Evolutionary conservation across 1,140 invertebrate genomes (phyloP), one percentile per base, ranked within the genome.

Genomic region (Hyposmocoma kahamanoa): DNA sequence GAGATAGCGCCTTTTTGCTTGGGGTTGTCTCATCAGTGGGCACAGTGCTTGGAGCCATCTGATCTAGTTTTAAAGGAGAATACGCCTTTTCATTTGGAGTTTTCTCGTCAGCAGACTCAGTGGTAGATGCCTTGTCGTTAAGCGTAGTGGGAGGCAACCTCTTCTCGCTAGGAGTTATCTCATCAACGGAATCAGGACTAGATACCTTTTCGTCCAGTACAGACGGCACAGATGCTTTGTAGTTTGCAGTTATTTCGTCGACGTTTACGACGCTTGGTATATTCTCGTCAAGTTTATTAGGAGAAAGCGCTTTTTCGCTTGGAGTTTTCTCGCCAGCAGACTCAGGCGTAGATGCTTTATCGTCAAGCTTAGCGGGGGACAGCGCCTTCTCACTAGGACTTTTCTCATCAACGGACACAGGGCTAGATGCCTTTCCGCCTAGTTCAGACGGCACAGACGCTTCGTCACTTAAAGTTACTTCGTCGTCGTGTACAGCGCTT

Each of bases 401-500:
- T n/a, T n/a, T n/a, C n/a, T n/a, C n/a, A 17, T 36, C 32, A 36
- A 17, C 32, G 15, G 32, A 17, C n/a, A 34, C 18, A n/a, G 42
- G 44, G 9, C 15, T 53, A 20, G 42, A 10, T 17, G 26, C 32
- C n/a, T 59, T 59, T 0, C 56, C 58, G 1, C 26, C 34, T 17
- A 22, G 28, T 39, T 53, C 58, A 0, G 42, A 39, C 8, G 50
- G 30, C 20, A 26, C 42, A 1, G 28, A 4, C 2, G 20, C 34
- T 6, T 50, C 42, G 1, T 17, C 45, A 36, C n/a, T n/a, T n/a
- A n/a, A n/a, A 1, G 28, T 3, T 4, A 17, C 34, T 6, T 50
- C 42, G 1, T 17, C 45, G 28, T 34, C 30, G 10, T 9, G 30
- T 26, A 6, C 11, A 5, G 58, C 26, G 15, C 46, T 53, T 8